Base-by-base conservation (phyloP, 2,113 vertebrate species). In the Dinomys branickii region DNA sequence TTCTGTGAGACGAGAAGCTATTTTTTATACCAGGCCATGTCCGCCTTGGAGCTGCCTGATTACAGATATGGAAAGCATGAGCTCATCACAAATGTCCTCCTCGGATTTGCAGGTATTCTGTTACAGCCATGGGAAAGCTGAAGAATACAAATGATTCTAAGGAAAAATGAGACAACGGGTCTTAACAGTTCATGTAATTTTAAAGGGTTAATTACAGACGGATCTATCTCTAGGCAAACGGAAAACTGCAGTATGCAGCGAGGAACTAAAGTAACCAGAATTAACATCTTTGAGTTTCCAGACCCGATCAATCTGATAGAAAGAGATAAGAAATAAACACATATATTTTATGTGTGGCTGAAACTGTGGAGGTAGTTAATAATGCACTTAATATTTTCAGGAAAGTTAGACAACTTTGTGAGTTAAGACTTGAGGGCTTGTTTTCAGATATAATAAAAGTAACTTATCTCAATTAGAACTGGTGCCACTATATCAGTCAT, bases 381-480 rank as follows among this genome's bases (percentile, higher is more conserved):
- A 88, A 58, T 90, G 26, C 14, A 22, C 9, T 13, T 30, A 82
- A 52, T 26, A 75, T 33, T 65, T 73, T 87, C 11, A 41, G 87
- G n/a, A 58, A 91, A 81, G 5, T 67, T 52, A 82, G 47, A 82
- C 3, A 59, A 71, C 35, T n/a, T n/a, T n/a, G n/a, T n/a, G n/a
- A 52, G 1, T 58, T 44, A 78, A 67, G 22, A 38, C 11, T 82
- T 17, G 17, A 26, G 56, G 67, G 69, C 22, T 77, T 96, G 13
- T 73, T 93, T 97, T 95, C 14, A 88, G 52, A 71, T 11, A 30
- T 67, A 4, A 17, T 61, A 78, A n/a, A 91, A 69, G 7, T 92
- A 94, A 89, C 47, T 92, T 86, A 77, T 77, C 12, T 92, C 8
- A 22, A 30, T 75, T 59, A 91, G 30, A 95, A 85, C 88, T 13